phyloP scores from a whole-genome alignment of 2,888 invertebrate species.

The Hyposoter dolosus region DNA sequence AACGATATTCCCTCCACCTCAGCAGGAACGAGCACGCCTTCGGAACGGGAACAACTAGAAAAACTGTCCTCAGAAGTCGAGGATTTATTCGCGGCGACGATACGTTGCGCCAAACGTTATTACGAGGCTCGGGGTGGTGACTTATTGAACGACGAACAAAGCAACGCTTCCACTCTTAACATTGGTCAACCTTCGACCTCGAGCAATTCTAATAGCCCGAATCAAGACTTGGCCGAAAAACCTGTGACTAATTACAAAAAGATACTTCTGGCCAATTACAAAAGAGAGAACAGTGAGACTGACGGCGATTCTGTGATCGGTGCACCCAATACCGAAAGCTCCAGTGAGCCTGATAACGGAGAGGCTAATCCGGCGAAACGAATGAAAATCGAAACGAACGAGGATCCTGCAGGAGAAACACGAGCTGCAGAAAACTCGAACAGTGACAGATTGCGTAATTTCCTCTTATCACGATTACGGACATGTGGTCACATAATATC shows the following conservation, averaged over 20 bases:
- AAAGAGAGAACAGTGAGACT: slow-evolving; percentile 73
- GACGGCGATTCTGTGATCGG: slow-evolving; percentile 42
- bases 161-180: neutral
- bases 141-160: neutral
- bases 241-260: slow-evolving; percentile 74
- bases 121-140: neutral
- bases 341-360: slow-evolving; percentile 61
- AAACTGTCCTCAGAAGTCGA: slow-evolving; percentile 88
- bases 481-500: slow-evolving; percentile 8
- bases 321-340: slow-evolving; percentile 52
- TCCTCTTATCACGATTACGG: neutral
- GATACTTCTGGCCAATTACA: slow-evolving; percentile 74
- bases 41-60: neutral
- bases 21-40: neutral
- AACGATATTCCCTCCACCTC: slow-evolving; percentile 26
- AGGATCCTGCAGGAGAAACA: neutral
- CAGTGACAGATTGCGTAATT: slow-evolving; percentile 30
- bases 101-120: slow-evolving; percentile 77
- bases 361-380: slow-evolving; percentile 20
- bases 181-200: slow-evolving; percentile 54
- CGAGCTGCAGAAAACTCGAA: neutral
- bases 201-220: neutral
- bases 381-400: slow-evolving; percentile 15
- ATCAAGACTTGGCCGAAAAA: slow-evolving; percentile 39
- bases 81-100: slow-evolving; percentile 85